These are phyloP conservation scores for Oreochromis niloticus DNA, from an alignment of 2,113 vertebrate species.

Conservation along the genomic window DNA sequence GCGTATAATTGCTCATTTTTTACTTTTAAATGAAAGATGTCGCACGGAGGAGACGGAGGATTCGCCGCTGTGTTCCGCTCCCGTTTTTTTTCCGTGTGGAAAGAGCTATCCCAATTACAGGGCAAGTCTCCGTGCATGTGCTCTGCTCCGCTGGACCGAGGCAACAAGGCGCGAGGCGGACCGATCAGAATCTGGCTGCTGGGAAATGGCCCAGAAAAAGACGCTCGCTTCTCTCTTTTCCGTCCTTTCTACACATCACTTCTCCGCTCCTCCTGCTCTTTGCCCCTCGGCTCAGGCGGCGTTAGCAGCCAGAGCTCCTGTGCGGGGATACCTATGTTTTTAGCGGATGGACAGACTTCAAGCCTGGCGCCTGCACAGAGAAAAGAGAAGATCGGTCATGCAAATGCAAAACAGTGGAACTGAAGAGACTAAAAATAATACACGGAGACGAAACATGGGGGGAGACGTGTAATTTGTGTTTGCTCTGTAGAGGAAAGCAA, in stretches of 20 bases:
- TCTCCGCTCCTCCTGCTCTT: slow-evolving; percentile 15
- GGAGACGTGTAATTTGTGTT: background rate
- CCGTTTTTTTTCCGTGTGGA: slow-evolving; percentile 14
- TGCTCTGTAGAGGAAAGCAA: background rate
- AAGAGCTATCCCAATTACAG: slow-evolving; percentile 48
- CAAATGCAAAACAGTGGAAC: slow-evolving; percentile 12
- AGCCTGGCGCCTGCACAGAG: slow-evolving; percentile 56
- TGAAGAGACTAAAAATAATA: background rate
- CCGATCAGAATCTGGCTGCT: slow-evolving; percentile 30
- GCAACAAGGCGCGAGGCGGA: slow-evolving; percentile 20
- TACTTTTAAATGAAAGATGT: background rate
- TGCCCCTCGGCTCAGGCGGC: slow-evolving; percentile 33
- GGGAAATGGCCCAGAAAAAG: slow-evolving; percentile 34
- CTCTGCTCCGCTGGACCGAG: slow-evolving; percentile 53
- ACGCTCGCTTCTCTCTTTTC: background rate
- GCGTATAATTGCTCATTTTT: background rate
- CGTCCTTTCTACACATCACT: background rate
- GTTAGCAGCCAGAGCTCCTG: slow-evolving; percentile 36
- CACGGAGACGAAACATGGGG: background rate
- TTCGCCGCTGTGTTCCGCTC: background rate
- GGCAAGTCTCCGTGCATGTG: background rate
- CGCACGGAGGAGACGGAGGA: background rate
- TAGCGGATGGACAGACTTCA: slow-evolving; percentile 47
- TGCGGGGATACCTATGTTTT: slow-evolving; percentile 45
- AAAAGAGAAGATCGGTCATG: slow-evolving; percentile 10